These are phyloP conservation scores for Hippocampus kuda DNA, from an alignment of 2,797 vertebrate genomes.

Conservation along the genomic window DNA sequence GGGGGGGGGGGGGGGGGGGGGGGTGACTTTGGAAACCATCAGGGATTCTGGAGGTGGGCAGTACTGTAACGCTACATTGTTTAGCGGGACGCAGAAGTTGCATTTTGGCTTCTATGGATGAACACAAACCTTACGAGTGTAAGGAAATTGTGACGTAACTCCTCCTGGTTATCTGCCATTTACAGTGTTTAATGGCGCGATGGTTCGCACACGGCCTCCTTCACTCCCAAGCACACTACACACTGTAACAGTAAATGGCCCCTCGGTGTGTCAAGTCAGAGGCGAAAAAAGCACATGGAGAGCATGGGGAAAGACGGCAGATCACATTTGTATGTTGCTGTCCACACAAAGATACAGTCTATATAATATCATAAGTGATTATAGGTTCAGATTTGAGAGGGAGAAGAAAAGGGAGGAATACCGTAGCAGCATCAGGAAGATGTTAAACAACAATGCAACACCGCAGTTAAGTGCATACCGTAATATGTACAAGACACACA, in stretches of 20 bases:
- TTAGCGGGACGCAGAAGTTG: constrained; percentile 15
- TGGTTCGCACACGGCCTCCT: constrained; percentile 14
- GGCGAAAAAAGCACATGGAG: constrained; percentile 38
- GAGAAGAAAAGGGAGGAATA: constrained; percentile 46
- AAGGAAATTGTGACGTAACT: constrained; percentile 24
- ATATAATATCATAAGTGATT: constrained; percentile 56
- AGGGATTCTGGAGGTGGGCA: constrained; percentile 29
- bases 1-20: no score
- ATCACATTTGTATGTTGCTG: constrained; percentile 43
- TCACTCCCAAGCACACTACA: constrained; percentile 26
- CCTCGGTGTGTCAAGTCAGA: constrained; percentile 32
- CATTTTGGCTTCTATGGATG: constrained; percentile 14
- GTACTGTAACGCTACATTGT: constrained; percentile 60
- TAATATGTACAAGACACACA: constrained; percentile 62
- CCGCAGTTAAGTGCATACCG: constrained; percentile 61
- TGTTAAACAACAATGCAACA: constrained; percentile 58
- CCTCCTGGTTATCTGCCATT: constrained; percentile 14
- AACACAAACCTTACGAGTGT: constrained; percentile 18
- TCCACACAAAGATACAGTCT: constrained; percentile 50
- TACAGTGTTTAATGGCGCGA: constrained; percentile 13
- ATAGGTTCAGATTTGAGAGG: constrained; percentile 46
- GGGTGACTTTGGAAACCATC: constrained; percentile 18
- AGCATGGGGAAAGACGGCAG: no score
- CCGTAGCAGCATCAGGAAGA: constrained; percentile 62
- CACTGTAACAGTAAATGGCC: constrained; percentile 19